These are phyloP conservation scores for Tragelaphus buxtoni DNA, from an alignment of 2,113 vertebrate genomes.

Conservation along the genomic window DNA sequence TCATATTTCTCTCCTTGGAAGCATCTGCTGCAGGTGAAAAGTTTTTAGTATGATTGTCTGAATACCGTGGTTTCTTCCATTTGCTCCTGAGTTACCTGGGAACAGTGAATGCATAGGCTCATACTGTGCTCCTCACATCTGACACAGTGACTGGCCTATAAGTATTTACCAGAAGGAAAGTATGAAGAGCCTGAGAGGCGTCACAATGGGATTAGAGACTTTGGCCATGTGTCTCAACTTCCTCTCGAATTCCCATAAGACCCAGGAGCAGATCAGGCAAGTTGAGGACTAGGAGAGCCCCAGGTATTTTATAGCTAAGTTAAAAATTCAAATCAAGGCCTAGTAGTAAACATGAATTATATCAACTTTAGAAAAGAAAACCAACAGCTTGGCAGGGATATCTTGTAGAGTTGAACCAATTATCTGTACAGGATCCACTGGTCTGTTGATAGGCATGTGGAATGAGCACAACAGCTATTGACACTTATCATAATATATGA, in stretches of 20 bases:
- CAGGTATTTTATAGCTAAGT: not conserved
- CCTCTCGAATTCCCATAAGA: not conserved
- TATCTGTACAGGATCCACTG: not conserved
- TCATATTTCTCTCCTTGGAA: not conserved
- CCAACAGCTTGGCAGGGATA: not conserved
- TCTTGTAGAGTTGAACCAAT: not conserved
- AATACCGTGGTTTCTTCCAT: not conserved
- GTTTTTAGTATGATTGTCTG: not conserved
- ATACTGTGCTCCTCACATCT: not conserved
- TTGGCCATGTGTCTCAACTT: not conserved
- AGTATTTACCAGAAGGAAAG: not conserved
- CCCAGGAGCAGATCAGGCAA: not conserved
- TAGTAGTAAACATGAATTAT: not conserved
- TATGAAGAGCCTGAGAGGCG: not conserved
- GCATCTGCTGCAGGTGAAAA: not conserved
- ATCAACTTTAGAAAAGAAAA: not conserved
- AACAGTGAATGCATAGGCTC: not conserved
- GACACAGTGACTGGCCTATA: not conserved
- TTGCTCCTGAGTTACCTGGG: not conserved
- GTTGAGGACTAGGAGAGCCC: not conserved
- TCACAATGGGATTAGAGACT: not conserved
- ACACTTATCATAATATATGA: not conserved
- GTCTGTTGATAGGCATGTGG: not conserved
- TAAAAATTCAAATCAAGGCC: not conserved
- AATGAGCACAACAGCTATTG: not conserved